phyloP scores from a whole-genome alignment of 37 sponge, comb jelly and placozoan species.

The Oscarella lobularis region DNA sequence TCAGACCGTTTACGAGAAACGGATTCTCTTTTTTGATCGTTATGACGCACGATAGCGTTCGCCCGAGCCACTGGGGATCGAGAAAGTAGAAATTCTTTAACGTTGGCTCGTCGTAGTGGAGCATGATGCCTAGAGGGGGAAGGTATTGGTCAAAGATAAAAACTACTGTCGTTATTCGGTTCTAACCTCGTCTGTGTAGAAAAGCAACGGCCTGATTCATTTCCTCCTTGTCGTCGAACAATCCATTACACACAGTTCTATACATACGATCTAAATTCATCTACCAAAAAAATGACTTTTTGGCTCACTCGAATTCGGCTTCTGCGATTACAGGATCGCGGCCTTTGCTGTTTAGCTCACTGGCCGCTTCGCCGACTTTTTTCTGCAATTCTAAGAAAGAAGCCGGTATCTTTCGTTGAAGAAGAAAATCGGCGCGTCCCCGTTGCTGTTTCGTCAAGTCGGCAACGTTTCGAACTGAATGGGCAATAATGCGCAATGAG shows the following conservation, averaged over 20 bases:
- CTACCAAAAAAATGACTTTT: too few relatives aligned
- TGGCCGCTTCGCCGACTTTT: not conserved
- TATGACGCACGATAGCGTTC: slow-evolving; percentile 70
- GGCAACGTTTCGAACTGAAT: too few relatives aligned
- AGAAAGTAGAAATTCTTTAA: slow-evolving; percentile 69
- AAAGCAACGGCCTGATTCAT: not conserved
- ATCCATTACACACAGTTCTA: not conserved
- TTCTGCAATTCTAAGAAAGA: not conserved
- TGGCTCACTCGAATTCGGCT: not conserved
- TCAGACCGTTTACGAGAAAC: not conserved
- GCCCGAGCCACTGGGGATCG: slow-evolving; percentile 85
- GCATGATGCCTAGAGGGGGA: slow-evolving; percentile 25
- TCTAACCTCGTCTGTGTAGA: not conserved
- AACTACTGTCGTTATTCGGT: not conserved
- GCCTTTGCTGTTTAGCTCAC: not conserved
- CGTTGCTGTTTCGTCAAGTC: too few relatives aligned
- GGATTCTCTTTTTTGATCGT: not conserved
- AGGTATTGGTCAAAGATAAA: not conserved
- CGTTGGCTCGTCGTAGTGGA: slow-evolving; percentile 66
- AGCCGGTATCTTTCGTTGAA: not conserved
- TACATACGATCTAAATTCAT: too few relatives aligned
- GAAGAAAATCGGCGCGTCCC: not conserved
- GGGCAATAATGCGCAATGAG: too few relatives aligned
- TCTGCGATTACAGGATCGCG: not conserved
- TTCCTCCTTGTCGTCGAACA: not conserved